phyloP scores from a whole-genome alignment of 2,888 invertebrate species.

The Gandaritis pyraliata region DNA sequence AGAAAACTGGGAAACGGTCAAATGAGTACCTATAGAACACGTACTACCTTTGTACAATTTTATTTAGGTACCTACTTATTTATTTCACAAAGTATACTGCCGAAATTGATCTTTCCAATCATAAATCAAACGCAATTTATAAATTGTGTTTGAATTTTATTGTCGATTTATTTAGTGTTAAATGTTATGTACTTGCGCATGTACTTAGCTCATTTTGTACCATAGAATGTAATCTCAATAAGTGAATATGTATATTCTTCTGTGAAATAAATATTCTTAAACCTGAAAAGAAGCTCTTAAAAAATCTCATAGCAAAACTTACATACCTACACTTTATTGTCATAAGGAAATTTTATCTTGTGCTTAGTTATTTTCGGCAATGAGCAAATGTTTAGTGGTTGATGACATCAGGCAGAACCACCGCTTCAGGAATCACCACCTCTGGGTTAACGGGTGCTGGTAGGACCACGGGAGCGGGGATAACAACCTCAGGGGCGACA shows the following conservation, averaged over 20 bases:
- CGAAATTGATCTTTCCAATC: no score
- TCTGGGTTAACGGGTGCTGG: constrained; percentile 13
- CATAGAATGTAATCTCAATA: no score
- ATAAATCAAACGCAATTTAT: no score
- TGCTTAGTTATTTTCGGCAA: neutral
- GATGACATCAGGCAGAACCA: constrained; percentile 21
- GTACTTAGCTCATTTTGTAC: no score
- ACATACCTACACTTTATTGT: constrained; percentile 3
- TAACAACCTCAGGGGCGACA: constrained; percentile 1
- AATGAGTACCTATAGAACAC: neutral
- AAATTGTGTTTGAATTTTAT: no score
- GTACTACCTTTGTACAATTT: no score
- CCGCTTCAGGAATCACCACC: constrained; percentile 18
- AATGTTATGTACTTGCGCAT: no score
- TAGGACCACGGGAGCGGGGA: constrained; percentile 11
- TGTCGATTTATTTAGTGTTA: no score
- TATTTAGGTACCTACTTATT: no score
- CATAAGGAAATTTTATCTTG: neutral
- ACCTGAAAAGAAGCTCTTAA: neutral
- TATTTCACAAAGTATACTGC: no score
- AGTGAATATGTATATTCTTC: no score
- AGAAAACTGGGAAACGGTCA: constrained; percentile 1
- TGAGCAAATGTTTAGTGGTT: constrained; percentile 20
- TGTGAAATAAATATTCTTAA: no score
- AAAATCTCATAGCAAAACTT: constrained; percentile 3